Evolutionary conservation across 1,140 invertebrate species (phyloP), one percentile per base, ranked within the genome.

Genomic region (Drosophila leontia): DNA sequence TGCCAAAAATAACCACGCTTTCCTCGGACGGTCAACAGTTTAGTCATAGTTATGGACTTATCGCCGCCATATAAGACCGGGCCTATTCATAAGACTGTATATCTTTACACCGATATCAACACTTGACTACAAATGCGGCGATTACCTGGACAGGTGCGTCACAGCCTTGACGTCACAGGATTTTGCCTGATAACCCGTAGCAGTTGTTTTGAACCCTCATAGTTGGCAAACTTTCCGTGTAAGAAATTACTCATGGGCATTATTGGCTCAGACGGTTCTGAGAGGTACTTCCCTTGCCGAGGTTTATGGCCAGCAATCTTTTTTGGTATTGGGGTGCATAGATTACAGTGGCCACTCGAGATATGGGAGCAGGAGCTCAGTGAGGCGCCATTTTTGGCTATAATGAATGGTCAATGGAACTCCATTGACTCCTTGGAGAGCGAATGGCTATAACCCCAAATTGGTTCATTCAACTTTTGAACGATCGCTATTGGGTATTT

Each of bases 121-220:
- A 53, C 80, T 86, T 82, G 80, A 44, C 84, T 87, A 80, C 80
- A 62, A 76, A 17, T 23, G 29, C 13, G 8, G 12, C 29, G 70
- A 75, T 53, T 61, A 53, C 47, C 17, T 19, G 61, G n/a, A 8
- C 48, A 60, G 51, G 47, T 88, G 83, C 80, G 83, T 87, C 71
- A 76, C 48, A 48, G 42, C 26, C 50, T 68, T 60, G 63, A 77
- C 75, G 75, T 77, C 75, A 77, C 42, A 26, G 44, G 56, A 34
- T 29, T 47, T 34, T 23, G 35, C 26, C 41, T 56, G 47, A 78
- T 61, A 55, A 35, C 17, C 19, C 15, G 17, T 35, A 37, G 72
- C 29, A 5, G 19, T 32, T 34, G 17, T 48, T 67, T 71, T 34
- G 67, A 29, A 1, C 15, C 7, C 17, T 17, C 42, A 23, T 34